Percentiles rank a stretch among this genome's conserved stretches.
Conservation (phyloP, 2,888 invertebrate genomes). For the Gandaritis pyraliata region DNA sequence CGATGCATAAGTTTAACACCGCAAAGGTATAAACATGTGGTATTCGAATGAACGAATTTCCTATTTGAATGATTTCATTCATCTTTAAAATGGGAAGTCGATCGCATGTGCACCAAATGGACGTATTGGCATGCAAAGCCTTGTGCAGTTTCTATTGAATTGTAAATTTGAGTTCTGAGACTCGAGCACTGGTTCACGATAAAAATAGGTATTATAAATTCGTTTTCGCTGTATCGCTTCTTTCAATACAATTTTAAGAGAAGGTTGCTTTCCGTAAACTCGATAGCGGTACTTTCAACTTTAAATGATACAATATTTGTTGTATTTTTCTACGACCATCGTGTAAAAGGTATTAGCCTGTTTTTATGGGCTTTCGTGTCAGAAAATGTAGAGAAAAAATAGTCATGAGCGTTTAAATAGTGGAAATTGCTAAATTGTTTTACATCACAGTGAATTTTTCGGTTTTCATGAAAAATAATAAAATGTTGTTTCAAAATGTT, state of each 20-base stretch:
- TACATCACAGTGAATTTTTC: too few relatives aligned
- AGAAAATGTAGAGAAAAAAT: too few relatives aligned
- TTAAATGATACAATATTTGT: neutral
- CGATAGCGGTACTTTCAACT: conserved; percentile 3
- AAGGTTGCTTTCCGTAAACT: conserved; percentile 7
- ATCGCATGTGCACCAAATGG: conserved; percentile 79
- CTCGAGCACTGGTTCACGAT: conserved; percentile 64
- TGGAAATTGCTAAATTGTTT: too few relatives aligned
- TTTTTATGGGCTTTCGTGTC: too few relatives aligned
- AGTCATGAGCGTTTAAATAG: too few relatives aligned
- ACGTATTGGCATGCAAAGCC: conserved; percentile 82
- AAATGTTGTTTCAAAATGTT: too few relatives aligned
- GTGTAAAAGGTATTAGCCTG: too few relatives aligned
- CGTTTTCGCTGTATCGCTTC: conserved; percentile 44
- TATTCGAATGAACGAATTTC: conserved; percentile 61
- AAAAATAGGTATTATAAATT: conserved; percentile 60
- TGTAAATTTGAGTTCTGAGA: conserved; percentile 79
- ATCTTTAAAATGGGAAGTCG: conserved; percentile 77
- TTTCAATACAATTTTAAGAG: conserved; percentile 10
- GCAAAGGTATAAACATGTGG: conserved; percentile 40
- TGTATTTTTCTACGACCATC: too few relatives aligned
- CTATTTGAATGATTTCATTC: conserved; percentile 78
- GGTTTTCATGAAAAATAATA: too few relatives aligned
- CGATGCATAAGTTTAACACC: conserved; percentile 29
- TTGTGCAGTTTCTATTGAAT: conserved; percentile 81